These are phyloP conservation scores for Sylvilagus bachmani DNA, from an alignment of 2,113 vertebrate species.

Conservation along the genomic window DNA sequence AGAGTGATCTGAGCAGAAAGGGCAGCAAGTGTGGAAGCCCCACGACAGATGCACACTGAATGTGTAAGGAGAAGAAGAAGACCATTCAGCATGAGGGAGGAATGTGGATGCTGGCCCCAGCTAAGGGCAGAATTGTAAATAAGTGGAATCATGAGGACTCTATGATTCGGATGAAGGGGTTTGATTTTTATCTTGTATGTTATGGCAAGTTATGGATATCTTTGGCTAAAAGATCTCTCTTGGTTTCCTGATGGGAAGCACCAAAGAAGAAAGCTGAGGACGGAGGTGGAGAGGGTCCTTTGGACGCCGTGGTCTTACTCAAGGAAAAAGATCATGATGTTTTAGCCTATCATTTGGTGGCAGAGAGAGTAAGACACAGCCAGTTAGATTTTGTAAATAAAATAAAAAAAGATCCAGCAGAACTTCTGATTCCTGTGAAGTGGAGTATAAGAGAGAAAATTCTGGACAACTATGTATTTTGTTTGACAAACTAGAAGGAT, in stretches of 20 bases:
- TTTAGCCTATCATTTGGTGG: not conserved
- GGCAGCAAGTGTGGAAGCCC: not conserved
- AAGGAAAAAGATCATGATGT: too few relatives aligned
- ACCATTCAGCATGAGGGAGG: not conserved
- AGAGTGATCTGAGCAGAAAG: not conserved
- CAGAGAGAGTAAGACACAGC: not conserved
- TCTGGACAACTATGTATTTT: not conserved
- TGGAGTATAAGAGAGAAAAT: not conserved
- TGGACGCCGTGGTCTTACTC: not conserved
- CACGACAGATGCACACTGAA: not conserved
- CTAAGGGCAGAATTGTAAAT: too few relatives aligned
- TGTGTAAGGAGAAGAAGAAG: not conserved
- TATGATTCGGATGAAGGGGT: not conserved
- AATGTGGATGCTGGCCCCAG: not conserved
- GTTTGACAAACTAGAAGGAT: not conserved
- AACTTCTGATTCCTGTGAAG: not conserved
- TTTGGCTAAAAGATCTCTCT: not conserved
- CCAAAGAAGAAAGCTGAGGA: not conserved
- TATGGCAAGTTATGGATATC: not conserved
- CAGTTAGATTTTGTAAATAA: not conserved
- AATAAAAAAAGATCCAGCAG: not conserved
- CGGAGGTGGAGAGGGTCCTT: rapidly evolving
- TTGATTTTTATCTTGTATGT: not conserved
- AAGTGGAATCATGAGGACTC: not conserved
- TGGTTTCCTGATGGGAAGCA: not conserved